Evolutionary conservation across 2,888 invertebrate species (phyloP), one percentile per base, ranked within the genome.

Genomic region (Spisula subtruncata): DNA sequence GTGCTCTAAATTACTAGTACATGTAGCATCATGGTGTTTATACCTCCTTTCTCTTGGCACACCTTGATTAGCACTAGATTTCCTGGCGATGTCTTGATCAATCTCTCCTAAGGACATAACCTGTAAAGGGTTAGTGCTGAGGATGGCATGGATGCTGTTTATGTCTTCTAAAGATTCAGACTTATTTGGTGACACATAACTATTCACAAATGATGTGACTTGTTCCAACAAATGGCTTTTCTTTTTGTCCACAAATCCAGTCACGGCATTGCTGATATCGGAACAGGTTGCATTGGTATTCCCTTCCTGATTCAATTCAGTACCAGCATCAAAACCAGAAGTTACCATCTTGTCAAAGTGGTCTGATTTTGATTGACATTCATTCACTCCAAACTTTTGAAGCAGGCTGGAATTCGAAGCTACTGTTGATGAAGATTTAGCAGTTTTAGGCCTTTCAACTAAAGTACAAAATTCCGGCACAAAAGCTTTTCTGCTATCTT

Each of bases 161-260:
- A 90, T 48, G 83, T 66, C 35, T 46, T 90, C 90, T 12, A 86
- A 41, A 18, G 90, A 90, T n/a, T 85, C 86, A 29, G 83, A 84
- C 29, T 35, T 46, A 25, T 41, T 80, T 1, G 88, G 82, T 25
- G 54, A 41, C n/a, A 41, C 56, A 60, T 54, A 66, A 46, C 46
- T 83, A 10, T 89, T 79, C 25, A 48, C 83, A 88, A 90, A 92
- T 10, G 81, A 56, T 32, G 82, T 84, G 18, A 92, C 32, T 75
- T 92, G 87, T 66, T 91, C 89, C 20, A 91, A 81, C 29, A 91
- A 48, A 60, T 60, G 60, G 32, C 75, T 35, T 35, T 75, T 75
- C 29, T 35, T 75, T 14, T 32, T 0, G 5, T 35, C 35, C 14
- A 25, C 16, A 75, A 14, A 35, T 75, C 35, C 32, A 32, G 32